Evolutionary conservation across 2,888 invertebrate genomes (phyloP).

Genomic region (Epinotia nisella): DNA sequence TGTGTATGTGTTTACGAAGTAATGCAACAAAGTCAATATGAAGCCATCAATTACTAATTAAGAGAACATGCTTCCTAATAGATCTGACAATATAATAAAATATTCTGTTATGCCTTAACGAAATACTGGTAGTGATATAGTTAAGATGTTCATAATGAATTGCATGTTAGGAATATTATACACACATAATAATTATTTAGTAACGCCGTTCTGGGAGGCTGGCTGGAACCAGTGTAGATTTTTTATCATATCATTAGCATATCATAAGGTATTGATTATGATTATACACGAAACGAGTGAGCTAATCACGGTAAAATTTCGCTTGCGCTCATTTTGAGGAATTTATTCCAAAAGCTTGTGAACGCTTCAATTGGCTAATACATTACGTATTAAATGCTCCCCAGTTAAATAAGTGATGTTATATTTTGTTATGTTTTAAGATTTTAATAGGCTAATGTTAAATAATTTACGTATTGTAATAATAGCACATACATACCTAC

Average conservation of each 20-base stretch:
- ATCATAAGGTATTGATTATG: slow-evolving; percentile 67
- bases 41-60: slow-evolving; percentile 78
- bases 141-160: slow-evolving; percentile 68
- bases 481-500: slow-evolving; percentile 5
- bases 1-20: slow-evolving; percentile 49
- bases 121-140: slow-evolving; percentile 78
- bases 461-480: slow-evolving; percentile 16
- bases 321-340: slow-evolving; percentile 52
- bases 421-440: slow-evolving; percentile 38
- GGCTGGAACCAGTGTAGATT: slow-evolving; percentile 80
- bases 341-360: slow-evolving; percentile 22
- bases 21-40: slow-evolving; percentile 67
- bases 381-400: slow-evolving; percentile 27
- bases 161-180: slow-evolving; percentile 72
- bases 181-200: slow-evolving; percentile 60
- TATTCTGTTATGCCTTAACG: slow-evolving; percentile 81
- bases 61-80: slow-evolving; percentile 83
- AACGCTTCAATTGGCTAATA: slow-evolving; percentile 25
- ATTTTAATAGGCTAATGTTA: slow-evolving; percentile 25
- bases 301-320: slow-evolving; percentile 56
- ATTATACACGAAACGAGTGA: slow-evolving; percentile 60
- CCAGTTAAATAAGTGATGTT: slow-evolving; percentile 7
- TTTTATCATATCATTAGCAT: slow-evolving; percentile 84
- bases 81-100: slow-evolving; percentile 79
- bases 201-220: slow-evolving; percentile 63